Evolutionary conservation across 2,113 vertebrate species (phyloP), one percentile per base, ranked within the genome.

Genomic region (Serilophus lunatus): DNA sequence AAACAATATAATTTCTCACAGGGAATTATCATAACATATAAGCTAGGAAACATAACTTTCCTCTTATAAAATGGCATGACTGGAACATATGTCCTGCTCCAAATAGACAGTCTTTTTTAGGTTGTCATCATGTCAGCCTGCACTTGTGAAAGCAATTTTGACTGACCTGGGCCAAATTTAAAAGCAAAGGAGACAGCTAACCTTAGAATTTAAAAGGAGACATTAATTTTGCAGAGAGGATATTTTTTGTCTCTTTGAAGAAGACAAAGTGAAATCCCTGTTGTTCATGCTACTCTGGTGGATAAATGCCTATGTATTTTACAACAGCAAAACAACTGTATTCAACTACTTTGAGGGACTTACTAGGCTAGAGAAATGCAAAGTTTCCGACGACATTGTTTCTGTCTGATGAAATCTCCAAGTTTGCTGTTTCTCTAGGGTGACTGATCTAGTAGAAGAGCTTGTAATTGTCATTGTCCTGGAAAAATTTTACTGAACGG

Each of bases 71-170:
- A 83, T 59, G 19, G 18, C 81, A 78, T 91, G 56, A 60, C 61
- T 84, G 17, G 76, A 94, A 89, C 82, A 65, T 80, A 93, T 79
- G 70, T 93, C 79, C 54, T 49, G 10, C 69, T 96, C 79, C 93
- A 96, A 96, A 97, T 97, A 97, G 79, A 92, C 66, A 36, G 59
- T 89, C 81, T 95, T 95, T 96, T 91, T 94, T 69, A 94, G 50
- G 84, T 95, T 96, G 96, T 93, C 87, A 72, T 81, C 59, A 72
- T 95, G 81, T 86, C 88, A 93, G n/a, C 56, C 50, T 90, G 77
- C 77, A 47, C 82, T 97, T 93, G 82, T 86, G 92, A 94, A 96
- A 77, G 82, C 59, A 86, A 53, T 78, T 96, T 90, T 97, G 95
- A 94, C 93, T 95, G 75, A 97, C 97, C 86, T 96, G 66, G 93